Evolutionary conservation across 2,888 invertebrate genomes (phyloP).

Genomic region (Encarsia formosa): DNA sequence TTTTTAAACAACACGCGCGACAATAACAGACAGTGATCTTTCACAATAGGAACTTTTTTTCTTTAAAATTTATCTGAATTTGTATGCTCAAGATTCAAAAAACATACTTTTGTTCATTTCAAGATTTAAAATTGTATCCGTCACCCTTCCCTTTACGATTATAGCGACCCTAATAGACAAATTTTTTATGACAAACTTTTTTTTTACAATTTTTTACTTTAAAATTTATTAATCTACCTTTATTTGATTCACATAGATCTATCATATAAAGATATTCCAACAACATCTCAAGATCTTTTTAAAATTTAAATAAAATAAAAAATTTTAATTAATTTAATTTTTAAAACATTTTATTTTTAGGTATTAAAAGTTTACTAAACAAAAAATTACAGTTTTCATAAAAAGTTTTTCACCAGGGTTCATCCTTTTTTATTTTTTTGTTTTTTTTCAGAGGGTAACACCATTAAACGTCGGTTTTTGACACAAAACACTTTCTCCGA

Average conservation of each 20-base stretch:
- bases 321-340: too few relatives aligned
- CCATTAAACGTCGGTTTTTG: constrained; percentile 8
- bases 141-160: constrained; percentile 30
- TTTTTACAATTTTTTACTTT: not conserved
- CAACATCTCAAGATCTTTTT: too few relatives aligned
- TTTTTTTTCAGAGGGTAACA: constrained; percentile 8
- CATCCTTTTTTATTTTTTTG: not conserved
- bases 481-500: constrained; percentile 22
- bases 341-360: too few relatives aligned
- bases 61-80: constrained; percentile 9
- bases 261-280: too few relatives aligned
- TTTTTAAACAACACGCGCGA: constrained; percentile 13
- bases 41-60: constrained; percentile 25
- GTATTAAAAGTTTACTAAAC: constrained; percentile 1
- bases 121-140: constrained; percentile 27
- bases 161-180: constrained; percentile 15
- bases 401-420: constrained; percentile 17
- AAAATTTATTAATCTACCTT: too few relatives aligned
- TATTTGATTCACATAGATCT: too few relatives aligned
- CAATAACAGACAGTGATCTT: constrained; percentile 12
- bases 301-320: too few relatives aligned
- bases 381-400: constrained; percentile 7
- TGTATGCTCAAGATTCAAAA: constrained; percentile 7
- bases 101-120: constrained; percentile 11
- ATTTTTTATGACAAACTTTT: constrained; percentile 1